phyloP scores from a whole-genome alignment of 2,888 invertebrate genomes.

The Erebia palarica region DNA sequence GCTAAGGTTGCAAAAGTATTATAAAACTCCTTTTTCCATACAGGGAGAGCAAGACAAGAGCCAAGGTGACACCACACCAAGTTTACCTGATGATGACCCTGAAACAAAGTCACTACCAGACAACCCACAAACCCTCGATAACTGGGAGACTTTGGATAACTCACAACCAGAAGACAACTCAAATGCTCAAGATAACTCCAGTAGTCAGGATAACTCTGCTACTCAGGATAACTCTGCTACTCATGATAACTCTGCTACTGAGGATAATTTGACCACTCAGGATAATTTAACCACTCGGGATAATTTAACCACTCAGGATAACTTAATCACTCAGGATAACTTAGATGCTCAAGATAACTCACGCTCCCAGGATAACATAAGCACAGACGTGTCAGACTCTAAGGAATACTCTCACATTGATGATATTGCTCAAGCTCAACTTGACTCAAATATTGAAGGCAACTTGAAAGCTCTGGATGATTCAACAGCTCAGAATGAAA shows the following conservation, averaged over 20 bases:
- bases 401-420: neutral
- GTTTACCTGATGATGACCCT: slow-evolving; percentile 24
- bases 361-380: neutral
- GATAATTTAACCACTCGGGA: neutral
- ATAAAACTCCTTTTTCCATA: slow-evolving; percentile 6
- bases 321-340: too few relatives aligned
- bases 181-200: neutral
- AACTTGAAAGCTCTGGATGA: neutral
- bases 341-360: neutral
- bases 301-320: neutral
- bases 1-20: neutral
- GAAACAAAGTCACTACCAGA: neutral
- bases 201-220: neutral
- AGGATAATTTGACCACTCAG: neutral
- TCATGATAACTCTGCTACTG: neutral
- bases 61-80: slow-evolving; percentile 41
- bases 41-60: slow-evolving; percentile 45
- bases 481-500: neutral
- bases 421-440: neutral
- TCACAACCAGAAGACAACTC: neutral
- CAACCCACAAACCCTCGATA: neutral
- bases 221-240: neutral
- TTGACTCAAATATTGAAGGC: neutral
- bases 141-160: neutral
- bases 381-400: neutral